Base-by-base conservation (phyloP, 1,140 invertebrate genomes). In the Triops cancriformis region DNA sequence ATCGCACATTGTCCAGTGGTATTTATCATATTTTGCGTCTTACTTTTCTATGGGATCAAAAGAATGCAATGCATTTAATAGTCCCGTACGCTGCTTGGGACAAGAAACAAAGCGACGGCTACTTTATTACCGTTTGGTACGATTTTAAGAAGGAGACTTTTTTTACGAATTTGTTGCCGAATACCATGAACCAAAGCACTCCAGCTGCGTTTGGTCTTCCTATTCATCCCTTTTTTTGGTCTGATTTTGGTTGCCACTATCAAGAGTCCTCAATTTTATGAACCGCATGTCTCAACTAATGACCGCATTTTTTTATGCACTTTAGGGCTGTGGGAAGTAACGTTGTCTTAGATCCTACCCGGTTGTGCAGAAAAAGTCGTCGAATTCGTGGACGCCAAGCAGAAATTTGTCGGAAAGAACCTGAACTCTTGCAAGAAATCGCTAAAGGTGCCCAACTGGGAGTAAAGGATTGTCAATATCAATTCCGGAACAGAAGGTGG, bases 341-440 rank as follows among this genome's bases (percentile, higher is more conserved):
- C 82, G 88, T 95, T 82, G 89, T 96, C 81, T 89, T 96, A 87
- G 94, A 97, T 85, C 93, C 93, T 74, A 90, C 91, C 83, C 89
- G 92, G 84, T 90, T 96, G 80, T 97, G 95, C 85, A 91, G 91
- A 80, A 93, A 94, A 85, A 90, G 90, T 73, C 87, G 92, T 18
- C 87, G 91, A 80, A 45, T 92, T 91, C 82, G 87, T 93, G 81
- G 89, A 88, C 28, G 89, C 85, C 79, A 85, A 51, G 82, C 82
- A 12, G 84, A 93, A 81, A 93, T 95, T 82, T 93, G 94, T 81
- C 85, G 86, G 45, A 91, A 91, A 82, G 90, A 92, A 83, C 90
- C 90, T 1, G 88, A 89, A 27, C 85, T 94, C n/a, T 84, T 94
- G 78, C 89, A 90, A 83, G 90, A 93, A 83, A 93, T 94, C 79